phyloP scores from a whole-genome alignment of 2,113 vertebrate species.

The Okapia johnstoni region DNA sequence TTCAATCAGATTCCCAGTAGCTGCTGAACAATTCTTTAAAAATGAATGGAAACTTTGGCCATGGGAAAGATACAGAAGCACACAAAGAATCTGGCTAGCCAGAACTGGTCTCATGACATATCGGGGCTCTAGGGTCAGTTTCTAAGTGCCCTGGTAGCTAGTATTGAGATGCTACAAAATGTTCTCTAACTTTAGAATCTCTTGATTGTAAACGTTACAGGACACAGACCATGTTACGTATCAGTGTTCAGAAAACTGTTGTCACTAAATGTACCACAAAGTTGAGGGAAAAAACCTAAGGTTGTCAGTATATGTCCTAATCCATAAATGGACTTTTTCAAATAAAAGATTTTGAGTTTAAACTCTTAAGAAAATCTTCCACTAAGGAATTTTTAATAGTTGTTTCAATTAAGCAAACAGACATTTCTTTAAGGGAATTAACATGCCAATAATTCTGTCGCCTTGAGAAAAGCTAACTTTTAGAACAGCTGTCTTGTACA shows the following conservation, averaged over 20 bases:
- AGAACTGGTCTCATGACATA: conserved; percentile 58
- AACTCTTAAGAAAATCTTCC: background rate
- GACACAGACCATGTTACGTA: background rate
- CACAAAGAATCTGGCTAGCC: background rate
- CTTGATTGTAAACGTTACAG: background rate
- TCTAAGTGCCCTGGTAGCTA: conserved; percentile 29
- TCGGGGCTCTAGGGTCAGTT: conserved; percentile 29
- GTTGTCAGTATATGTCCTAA: background rate
- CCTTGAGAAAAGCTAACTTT: background rate
- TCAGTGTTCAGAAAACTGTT: background rate
- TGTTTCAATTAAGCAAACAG: background rate
- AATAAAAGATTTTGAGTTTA: background rate
- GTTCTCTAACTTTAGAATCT: conserved; percentile 49
- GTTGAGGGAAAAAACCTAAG: background rate
- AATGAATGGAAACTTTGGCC: conserved; percentile 63
- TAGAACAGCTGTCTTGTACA: background rate
- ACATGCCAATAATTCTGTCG: background rate
- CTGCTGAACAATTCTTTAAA: conserved; percentile 31
- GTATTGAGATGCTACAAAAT: conserved; percentile 17
- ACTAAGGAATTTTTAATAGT: background rate
- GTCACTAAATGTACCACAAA: background rate
- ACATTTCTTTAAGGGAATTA: background rate
- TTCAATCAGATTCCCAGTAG: background rate
- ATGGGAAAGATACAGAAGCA: conserved; percentile 50
- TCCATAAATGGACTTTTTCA: background rate